Evolutionary conservation across 2,888 invertebrate genomes (phyloP).

Genomic region (Uloborus plumipes): DNA sequence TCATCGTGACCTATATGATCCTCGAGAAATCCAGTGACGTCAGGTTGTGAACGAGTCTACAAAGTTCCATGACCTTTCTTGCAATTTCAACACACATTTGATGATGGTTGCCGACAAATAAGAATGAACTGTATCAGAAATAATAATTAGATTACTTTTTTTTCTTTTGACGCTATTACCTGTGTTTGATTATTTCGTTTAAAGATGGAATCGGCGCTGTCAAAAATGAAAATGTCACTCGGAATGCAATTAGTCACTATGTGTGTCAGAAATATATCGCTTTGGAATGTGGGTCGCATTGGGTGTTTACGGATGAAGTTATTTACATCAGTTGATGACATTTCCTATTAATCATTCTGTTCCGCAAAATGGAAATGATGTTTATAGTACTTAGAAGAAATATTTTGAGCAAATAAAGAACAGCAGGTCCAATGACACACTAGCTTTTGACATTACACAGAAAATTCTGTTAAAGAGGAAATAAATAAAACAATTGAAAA

Average conservation of each 20-base stretch:
- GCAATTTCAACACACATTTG: conserved; percentile 42
- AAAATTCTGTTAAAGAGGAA: no score
- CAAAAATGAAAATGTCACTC: background rate
- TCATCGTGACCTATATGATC: conserved; percentile 58
- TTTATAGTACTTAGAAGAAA: background rate
- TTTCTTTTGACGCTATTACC: no score
- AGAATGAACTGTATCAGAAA: no score
- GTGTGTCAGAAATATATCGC: conserved; percentile 37
- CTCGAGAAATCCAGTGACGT: conserved; percentile 38
- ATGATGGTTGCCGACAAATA: no score
- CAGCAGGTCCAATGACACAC: no score
- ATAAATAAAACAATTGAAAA: no score
- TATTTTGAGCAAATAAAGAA: no score
- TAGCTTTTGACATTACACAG: no score
- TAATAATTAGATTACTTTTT: no score
- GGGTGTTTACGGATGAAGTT: conserved; percentile 47
- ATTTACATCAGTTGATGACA: conserved; percentile 9
- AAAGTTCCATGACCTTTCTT: conserved; percentile 60
- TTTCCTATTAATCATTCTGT: conserved; percentile 1
- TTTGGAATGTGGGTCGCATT: conserved; percentile 30
- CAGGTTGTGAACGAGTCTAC: conserved; percentile 35
- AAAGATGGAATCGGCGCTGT: no score
- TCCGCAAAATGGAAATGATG: background rate
- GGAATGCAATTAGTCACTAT: conserved; percentile 35
- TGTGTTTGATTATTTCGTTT: no score